Evolutionary conservation across 2,113 vertebrate genomes (phyloP).

Genomic region (Perognathus longimembris): DNA sequence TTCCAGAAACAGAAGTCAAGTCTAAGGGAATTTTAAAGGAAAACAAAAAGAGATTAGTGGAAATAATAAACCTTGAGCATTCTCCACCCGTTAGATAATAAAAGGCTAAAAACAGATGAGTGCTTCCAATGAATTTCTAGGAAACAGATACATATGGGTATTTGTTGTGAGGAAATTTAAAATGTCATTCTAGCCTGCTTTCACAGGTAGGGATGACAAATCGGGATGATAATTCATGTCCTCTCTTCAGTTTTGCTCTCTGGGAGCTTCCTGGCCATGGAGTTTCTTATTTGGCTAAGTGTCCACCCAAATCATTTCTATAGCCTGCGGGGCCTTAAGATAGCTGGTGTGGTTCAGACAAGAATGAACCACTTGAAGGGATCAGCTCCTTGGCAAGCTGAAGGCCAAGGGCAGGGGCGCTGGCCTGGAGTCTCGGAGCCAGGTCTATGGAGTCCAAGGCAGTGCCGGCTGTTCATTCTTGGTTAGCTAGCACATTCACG

Average conservation of each 20-base stretch:
- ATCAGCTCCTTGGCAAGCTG: neutral
- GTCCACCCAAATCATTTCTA: neutral
- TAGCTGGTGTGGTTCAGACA: neutral
- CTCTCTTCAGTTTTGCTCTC: neutral
- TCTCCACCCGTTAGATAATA: neutral
- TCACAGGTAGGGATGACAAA: neutral
- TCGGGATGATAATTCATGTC: neutral
- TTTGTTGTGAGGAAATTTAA: neutral
- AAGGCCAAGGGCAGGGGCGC: neutral
- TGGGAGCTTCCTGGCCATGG: neutral
- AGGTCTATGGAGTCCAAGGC: neutral
- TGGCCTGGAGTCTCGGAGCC: neutral
- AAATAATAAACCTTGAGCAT: neutral
- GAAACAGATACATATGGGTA: neutral
- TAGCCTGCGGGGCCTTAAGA: neutral
- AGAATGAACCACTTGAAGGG: neutral
- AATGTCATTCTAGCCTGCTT: neutral
- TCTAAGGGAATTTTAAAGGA: neutral
- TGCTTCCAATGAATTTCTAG: neutral
- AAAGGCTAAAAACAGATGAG: neutral
- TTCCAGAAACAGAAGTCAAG: neutral
- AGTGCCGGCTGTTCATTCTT: neutral
- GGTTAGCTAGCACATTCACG: neutral
- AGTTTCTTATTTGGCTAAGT: neutral
- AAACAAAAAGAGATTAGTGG: neutral